These are phyloP conservation scores for Alcedo quadribrachys DNA, from an alignment of 2,797 vertebrate genomes.

Conservation along the genomic window DNA sequence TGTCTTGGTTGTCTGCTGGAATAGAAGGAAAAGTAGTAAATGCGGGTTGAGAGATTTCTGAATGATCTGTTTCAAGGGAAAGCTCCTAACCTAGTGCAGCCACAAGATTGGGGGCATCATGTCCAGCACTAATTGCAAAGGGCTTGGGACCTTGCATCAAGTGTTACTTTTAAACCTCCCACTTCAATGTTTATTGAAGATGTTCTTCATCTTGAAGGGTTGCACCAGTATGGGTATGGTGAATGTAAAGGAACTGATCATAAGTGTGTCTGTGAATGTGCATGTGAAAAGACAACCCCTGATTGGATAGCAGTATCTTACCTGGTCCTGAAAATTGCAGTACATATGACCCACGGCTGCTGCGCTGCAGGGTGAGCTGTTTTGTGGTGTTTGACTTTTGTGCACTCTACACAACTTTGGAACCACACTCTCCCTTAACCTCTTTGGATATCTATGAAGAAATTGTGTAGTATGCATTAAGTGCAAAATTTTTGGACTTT, in stretches of 20 bases:
- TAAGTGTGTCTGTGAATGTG: background rate
- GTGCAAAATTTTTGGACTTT: background rate
- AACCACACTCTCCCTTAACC: background rate
- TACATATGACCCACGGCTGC: rapidly evolving
- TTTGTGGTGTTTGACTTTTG: background rate
- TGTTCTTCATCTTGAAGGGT: background rate
- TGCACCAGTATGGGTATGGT: rapidly evolving
- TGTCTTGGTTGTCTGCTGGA: background rate
- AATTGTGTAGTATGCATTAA: rapidly evolving
- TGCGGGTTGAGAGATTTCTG: background rate
- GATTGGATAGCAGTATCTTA: background rate
- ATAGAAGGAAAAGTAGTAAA: background rate
- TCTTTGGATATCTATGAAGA: background rate
- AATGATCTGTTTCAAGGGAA: background rate
- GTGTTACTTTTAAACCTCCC: rapidly evolving
- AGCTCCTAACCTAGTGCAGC: background rate
- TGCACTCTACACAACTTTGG: background rate
- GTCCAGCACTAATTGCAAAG: background rate
- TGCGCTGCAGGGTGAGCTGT: background rate
- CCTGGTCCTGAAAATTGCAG: background rate
- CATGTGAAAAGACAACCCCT: rapidly evolving
- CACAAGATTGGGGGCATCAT: background rate
- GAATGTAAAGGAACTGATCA: rapidly evolving
- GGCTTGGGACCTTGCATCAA: background rate
- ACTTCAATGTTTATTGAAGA: rapidly evolving